Evolutionary conservation across 1,140 invertebrate genomes (phyloP), one percentile per base, ranked within the genome.

Genomic region (Euschistus heros): DNA sequence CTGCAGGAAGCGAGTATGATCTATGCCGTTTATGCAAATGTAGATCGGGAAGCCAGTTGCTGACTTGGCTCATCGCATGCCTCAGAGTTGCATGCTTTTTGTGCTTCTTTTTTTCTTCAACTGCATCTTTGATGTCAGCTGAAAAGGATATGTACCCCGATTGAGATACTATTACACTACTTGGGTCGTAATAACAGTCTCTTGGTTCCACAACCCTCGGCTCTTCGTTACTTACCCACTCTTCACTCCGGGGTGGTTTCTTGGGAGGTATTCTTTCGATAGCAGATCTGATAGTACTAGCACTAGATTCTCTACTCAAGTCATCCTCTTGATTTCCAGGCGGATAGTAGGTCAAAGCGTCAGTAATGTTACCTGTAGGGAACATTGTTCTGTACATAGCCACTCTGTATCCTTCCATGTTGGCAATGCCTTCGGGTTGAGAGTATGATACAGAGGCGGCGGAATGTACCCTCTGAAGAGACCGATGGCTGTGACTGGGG

Each of bases 141-240:
- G 85, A 80, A 68, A 89, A 89, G 22, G 86, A 87, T 61, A 90
- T 82, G 71, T 89, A 90, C n/a, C 88, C 88, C 6, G 86, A 86
- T 71, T 89, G 85, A 0, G 87, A 87, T n/a, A 89, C 86, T 66
- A 88, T 82, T 5, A 88, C 80, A 60, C 80, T 82, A 15, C 76
- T 75, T 3, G 80, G 70, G 61, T 82, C 79, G 64, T 80, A 82
- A 65, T 76, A 79, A 24, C 60, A 14, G 8, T 47, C 24, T 10
- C 30, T 17, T 17, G 27, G 59, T 26, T 61, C 42, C 10, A 42
- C 30, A n/a, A 61, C 18, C 17, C 59, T 33, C 7, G 59, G 59
- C 13, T 61, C 59, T 33, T 33, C 30, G 30, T 37, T 61, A 42
- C 59, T 61, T 5, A 42, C n/a, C 30, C 30, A 37, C 17, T 61